These are phyloP conservation scores for Entomobrya multifasciata DNA, from an alignment of 2,888 invertebrate species.

Conservation along the genomic window DNA sequence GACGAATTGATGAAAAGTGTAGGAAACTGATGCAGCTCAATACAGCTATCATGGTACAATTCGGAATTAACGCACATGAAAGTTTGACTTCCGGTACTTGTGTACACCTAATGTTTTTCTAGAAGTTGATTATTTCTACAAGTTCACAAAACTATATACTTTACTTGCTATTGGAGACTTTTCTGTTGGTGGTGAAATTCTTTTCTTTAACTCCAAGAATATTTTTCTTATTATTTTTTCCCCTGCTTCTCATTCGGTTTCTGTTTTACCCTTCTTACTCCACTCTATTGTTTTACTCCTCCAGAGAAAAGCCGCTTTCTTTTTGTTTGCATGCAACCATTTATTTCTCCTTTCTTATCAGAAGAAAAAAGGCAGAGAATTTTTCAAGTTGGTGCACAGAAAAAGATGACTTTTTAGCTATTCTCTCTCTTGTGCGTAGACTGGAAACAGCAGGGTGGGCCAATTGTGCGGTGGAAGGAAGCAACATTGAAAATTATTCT, in stretches of 20 bases:
- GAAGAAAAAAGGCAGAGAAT: slow-evolving; percentile 24
- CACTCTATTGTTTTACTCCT: background rate
- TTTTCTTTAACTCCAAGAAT: too few species aligned
- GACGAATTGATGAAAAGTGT: too few species aligned
- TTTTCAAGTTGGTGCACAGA: slow-evolving; percentile 54
- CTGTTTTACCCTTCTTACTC: background rate
- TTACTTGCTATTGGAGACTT: too few species aligned
- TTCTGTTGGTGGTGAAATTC: too few species aligned
- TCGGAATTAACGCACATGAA: too few species aligned
- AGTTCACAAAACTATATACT: too few species aligned
- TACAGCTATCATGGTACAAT: too few species aligned
- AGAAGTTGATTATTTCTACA: too few species aligned
- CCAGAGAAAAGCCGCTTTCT: background rate
- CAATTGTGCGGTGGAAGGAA: slow-evolving; percentile 53
- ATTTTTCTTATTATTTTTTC: too few species aligned
- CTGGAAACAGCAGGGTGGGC: slow-evolving; percentile 53
- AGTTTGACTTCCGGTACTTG: too few species aligned
- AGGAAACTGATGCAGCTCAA: too few species aligned
- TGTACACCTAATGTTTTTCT: too few species aligned
- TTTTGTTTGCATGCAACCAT: slow-evolving; percentile 27
- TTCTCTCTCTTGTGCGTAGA: background rate
- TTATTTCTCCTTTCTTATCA: slow-evolving; percentile 39
- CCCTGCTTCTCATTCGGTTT: background rate
- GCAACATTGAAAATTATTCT: slow-evolving; percentile 47
- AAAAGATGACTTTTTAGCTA: slow-evolving; percentile 32